Evolutionary conservation across 2,888 invertebrate species (phyloP).

Genomic region (Spialia ferax): DNA sequence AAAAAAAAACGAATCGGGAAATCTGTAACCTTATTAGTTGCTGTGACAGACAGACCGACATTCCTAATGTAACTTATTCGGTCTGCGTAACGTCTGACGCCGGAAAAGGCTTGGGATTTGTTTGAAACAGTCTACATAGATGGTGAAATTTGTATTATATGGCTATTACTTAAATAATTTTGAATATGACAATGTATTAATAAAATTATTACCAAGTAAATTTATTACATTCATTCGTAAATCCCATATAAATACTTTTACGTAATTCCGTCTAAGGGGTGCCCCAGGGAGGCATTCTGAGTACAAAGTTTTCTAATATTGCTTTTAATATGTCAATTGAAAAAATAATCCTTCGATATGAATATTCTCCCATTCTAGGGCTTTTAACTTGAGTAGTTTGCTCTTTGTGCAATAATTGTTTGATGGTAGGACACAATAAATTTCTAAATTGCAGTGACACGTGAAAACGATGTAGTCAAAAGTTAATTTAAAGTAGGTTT

Average conservation of each 20-base stretch:
- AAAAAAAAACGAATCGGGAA: constrained; percentile 47
- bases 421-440: background rate
- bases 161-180: too few species aligned
- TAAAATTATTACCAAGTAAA: too few species aligned
- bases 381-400: background rate
- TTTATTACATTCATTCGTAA: too few species aligned
- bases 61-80: constrained; percentile 37
- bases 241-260: too few species aligned
- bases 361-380: background rate
- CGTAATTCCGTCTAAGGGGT: too few species aligned
- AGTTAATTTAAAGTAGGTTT: background rate
- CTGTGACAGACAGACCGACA: constrained; percentile 46
- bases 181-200: too few species aligned
- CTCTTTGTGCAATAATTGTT: background rate
- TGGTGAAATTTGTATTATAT: constrained; percentile 4
- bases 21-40: constrained; percentile 45
- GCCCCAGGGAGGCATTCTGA: too few species aligned
- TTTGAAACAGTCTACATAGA: background rate
- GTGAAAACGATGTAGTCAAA: background rate
- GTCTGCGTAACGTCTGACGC: constrained; percentile 37
- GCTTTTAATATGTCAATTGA: background rate
- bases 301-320: too few species aligned
- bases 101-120: constrained; percentile 45
- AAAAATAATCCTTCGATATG: background rate
- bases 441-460: background rate